These are phyloP conservation scores for Loriculus beryllinus DNA, from an alignment of 2,797 vertebrate species.

Conservation along the genomic window DNA sequence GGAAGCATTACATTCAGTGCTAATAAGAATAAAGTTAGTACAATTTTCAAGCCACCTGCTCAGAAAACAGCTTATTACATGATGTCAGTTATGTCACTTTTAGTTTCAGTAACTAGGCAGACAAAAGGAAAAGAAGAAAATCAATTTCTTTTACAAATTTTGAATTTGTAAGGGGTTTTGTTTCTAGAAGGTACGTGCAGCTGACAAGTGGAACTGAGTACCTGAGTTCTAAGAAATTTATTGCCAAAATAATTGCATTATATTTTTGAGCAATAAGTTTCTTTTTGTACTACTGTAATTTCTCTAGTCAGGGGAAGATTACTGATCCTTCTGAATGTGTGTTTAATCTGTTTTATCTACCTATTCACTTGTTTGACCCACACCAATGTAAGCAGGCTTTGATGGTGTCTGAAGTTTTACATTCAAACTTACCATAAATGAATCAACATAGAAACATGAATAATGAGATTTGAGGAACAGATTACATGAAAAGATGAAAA, in stretches of 20 bases:
- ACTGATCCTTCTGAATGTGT: not conserved
- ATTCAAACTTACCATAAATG: not conserved
- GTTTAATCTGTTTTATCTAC: not conserved
- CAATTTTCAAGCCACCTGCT: slow-evolving; percentile 8
- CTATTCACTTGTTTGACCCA: not conserved
- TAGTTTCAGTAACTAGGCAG: not conserved
- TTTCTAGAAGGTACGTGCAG: not conserved
- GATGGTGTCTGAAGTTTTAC: not conserved
- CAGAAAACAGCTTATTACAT: not conserved
- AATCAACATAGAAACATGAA: not conserved
- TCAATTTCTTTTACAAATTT: not conserved
- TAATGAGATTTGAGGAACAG: not conserved
- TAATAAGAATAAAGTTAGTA: not conserved
- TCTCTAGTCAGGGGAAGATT: not conserved
- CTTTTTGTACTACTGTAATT: not conserved
- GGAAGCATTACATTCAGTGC: not conserved
- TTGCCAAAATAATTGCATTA: not conserved
- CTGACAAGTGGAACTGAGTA: not conserved
- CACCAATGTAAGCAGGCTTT: not conserved
- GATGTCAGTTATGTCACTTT: not conserved
- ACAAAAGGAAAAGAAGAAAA: slow-evolving; percentile 29
- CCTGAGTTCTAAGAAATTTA: not conserved
- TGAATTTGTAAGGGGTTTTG: not conserved
- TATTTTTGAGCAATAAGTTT: not conserved
- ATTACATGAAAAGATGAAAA: not conserved